These are phyloP conservation scores for Agonopterix arenella DNA, from an alignment of 2,888 invertebrate species.

Conservation along the genomic window DNA sequence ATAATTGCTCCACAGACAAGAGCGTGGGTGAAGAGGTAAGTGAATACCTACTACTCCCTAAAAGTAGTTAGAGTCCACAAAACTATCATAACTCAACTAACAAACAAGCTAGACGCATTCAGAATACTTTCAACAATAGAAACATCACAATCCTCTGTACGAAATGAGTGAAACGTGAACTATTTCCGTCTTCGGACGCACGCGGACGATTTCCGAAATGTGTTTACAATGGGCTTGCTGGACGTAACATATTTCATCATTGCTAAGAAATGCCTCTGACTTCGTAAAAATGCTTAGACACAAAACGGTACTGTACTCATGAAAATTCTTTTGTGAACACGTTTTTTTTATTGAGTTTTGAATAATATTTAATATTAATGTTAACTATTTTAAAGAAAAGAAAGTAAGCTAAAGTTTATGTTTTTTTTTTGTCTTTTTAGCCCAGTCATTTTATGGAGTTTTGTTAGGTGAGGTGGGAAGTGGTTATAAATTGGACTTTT, in stretches of 20 bases:
- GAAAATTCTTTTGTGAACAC: slow-evolving; percentile 8
- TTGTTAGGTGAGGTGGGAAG: no score
- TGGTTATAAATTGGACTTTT: no score
- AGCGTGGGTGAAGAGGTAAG: no score
- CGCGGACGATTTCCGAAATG: slow-evolving; percentile 62
- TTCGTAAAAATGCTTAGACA: slow-evolving; percentile 48
- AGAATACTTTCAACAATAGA: slow-evolving; percentile 33
- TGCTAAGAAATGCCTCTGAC: slow-evolving; percentile 56
- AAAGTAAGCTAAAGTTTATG: no score
- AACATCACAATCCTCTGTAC: slow-evolving; percentile 35
- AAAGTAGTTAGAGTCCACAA: neutral
- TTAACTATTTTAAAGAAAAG: no score
- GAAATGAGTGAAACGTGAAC: slow-evolving; percentile 53
- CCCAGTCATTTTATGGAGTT: no score
- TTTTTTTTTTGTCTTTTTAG: no score
- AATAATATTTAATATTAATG: no score
- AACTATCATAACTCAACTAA: neutral
- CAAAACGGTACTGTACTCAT: slow-evolving; percentile 40
- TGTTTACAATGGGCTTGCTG: slow-evolving; percentile 64
- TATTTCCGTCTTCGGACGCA: slow-evolving; percentile 43
- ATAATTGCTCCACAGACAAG: no score
- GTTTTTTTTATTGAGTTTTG: no score
- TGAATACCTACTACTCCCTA: no score
- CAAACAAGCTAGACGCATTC: slow-evolving; percentile 7
- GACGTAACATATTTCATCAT: slow-evolving; percentile 63